phyloP scores from a whole-genome alignment of 1,140 invertebrate species.

The Eupristina koningsbergeri region DNA sequence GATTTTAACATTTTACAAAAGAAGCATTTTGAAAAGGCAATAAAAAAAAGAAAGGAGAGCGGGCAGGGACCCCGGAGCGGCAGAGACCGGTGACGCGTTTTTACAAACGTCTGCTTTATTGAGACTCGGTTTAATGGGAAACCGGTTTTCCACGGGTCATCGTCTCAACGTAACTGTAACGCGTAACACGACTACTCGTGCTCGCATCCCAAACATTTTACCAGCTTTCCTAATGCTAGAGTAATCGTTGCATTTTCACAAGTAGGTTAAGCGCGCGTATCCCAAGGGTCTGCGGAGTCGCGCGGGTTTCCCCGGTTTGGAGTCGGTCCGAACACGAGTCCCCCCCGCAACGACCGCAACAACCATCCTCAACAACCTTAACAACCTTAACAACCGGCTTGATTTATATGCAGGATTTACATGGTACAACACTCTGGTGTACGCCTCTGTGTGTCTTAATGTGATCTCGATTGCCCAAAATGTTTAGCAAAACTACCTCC shows the following conservation, averaged over 20 bases:
- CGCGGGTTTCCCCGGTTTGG: neutral
- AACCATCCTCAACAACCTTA: too few species aligned
- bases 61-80: neutral
- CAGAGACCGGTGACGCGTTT: constrained; percentile 20
- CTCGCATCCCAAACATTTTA: constrained; percentile 44
- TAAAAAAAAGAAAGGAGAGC: neutral
- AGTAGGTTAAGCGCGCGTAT: constrained; percentile 59
- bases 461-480: neutral
- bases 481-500: neutral
- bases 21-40: neutral
- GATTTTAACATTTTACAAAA: too few species aligned
- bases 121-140: constrained; percentile 26
- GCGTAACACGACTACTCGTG: constrained; percentile 51
- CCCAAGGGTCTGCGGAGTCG: neutral
- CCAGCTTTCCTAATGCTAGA: constrained; percentile 62
- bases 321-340: too few species aligned
- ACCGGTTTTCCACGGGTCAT: constrained; percentile 64
- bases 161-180: constrained; percentile 65
- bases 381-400: too few species aligned
- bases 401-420: too few species aligned
- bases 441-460: too few species aligned
- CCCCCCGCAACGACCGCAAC: too few species aligned
- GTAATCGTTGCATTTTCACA: constrained; percentile 53
- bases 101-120: constrained; percentile 5
- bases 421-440: too few species aligned